Evolutionary conservation across 1,140 invertebrate genomes (phyloP).

Genomic region (Euschistus heros): DNA sequence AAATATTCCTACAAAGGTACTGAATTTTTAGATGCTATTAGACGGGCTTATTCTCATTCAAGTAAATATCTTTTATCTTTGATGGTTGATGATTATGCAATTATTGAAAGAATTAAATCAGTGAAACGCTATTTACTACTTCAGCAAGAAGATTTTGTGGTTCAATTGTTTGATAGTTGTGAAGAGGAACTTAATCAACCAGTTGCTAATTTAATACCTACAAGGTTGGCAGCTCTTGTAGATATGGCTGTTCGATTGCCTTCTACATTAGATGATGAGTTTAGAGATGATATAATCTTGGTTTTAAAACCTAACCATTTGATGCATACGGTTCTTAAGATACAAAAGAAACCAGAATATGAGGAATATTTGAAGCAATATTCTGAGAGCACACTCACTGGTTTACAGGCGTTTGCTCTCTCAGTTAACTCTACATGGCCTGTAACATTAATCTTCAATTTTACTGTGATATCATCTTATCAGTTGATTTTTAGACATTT

Average conservation of each 20-base stretch:
- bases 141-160: conserved; percentile 84
- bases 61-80: conserved; percentile 80
- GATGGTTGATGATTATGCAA: conserved; percentile 81
- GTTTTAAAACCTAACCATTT: conserved; percentile 79
- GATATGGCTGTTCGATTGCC: conserved; percentile 78
- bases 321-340: conserved; percentile 82
- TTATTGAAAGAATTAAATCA: conserved; percentile 77
- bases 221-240: conserved; percentile 70
- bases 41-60: conserved; percentile 82
- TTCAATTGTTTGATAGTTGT: conserved; percentile 91
- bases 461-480: conserved; percentile 82
- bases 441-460: conserved; percentile 82
- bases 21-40: conserved; percentile 73
- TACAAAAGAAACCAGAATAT: conserved; percentile 35
- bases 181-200: conserved; percentile 82
- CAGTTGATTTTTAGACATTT: conserved; percentile 95
- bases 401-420: conserved; percentile 90
- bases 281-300: conserved; percentile 85
- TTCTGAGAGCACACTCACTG: conserved; percentile 42
- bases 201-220: conserved; percentile 75
- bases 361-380: conserved; percentile 5
- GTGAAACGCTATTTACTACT: conserved; percentile 92
- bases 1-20: conserved; percentile 65
- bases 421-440: conserved; percentile 93
- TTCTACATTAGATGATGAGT: conserved; percentile 77